Evolutionary conservation across 2,113 vertebrate genomes (phyloP).

Genomic region (Hippoglossus stenolepis): DNA sequence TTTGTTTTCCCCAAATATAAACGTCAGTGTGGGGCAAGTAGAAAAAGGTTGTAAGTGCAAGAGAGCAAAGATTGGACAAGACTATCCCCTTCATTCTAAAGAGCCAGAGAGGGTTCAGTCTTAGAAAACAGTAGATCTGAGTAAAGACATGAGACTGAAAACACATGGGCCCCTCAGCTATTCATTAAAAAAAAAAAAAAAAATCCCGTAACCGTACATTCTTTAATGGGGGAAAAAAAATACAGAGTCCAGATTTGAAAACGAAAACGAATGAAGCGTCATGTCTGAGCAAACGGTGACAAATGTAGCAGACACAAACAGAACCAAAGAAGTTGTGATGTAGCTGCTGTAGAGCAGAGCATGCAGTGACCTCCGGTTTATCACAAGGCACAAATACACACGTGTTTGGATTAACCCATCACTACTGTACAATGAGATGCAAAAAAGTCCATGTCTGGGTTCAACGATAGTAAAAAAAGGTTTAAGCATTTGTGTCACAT

Average conservation of each 20-base stretch:
- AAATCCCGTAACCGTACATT: constrained; percentile 37
- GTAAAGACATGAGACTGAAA: constrained; percentile 63
- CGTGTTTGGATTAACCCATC: constrained; percentile 63
- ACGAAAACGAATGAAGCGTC: constrained; percentile 18
- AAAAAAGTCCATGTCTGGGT: constrained; percentile 52
- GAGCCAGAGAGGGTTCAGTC: constrained; percentile 16
- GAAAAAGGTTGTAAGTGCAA: constrained; percentile 60
- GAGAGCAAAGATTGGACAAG: constrained; percentile 35
- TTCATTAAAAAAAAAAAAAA: constrained; percentile 38
- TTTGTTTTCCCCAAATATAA: constrained; percentile 45
- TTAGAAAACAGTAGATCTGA: constrained; percentile 43
- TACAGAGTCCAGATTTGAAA: constrained; percentile 37
- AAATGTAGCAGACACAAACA: constrained; percentile 4
- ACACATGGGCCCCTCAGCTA: constrained; percentile 38
- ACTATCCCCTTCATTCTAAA: constrained; percentile 11
- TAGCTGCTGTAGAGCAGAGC: constrained; percentile 39
- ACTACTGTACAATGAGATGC: constrained; percentile 44
- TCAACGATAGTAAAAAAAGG: constrained; percentile 42
- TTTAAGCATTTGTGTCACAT: constrained; percentile 39
- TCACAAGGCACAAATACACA: constrained; percentile 69
- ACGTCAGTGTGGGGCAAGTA: constrained; percentile 28
- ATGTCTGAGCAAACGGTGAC: constrained; percentile 27
- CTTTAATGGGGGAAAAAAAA: background rate
- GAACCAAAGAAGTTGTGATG: constrained; percentile 33
- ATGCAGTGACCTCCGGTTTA: constrained; percentile 54